Evolutionary conservation across 1,140 invertebrate species (phyloP).

Genomic region (Brachionus rubens): DNA sequence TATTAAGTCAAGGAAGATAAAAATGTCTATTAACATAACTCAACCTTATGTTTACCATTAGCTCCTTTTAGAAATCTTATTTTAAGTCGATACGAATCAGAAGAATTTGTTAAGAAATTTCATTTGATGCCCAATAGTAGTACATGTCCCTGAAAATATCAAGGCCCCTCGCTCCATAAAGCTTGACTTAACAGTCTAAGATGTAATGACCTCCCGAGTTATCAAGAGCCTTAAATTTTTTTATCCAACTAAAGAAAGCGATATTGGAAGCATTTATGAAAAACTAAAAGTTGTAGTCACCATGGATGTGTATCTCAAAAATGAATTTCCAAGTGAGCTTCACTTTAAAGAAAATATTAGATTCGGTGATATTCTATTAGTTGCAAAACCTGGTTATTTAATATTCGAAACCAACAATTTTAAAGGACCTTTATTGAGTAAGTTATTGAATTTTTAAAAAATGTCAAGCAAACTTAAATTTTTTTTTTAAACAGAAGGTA

Average conservation of each 20-base stretch:
- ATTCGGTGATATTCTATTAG: conserved; percentile 54
- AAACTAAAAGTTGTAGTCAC: conserved; percentile 58
- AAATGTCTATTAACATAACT: too few species aligned
- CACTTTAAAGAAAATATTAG: conserved; percentile 66
- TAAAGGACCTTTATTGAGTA: conserved; percentile 64
- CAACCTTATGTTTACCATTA: too few species aligned
- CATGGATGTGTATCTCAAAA: conserved; percentile 65
- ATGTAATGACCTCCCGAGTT: conserved; percentile 20
- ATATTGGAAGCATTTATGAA: conserved; percentile 62
- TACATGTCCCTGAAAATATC: too few species aligned
- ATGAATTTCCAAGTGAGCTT: conserved; percentile 64
- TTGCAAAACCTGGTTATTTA: conserved; percentile 51
- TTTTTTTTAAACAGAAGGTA: conserved; percentile 60
- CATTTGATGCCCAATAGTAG: too few species aligned
- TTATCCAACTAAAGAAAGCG: conserved; percentile 59
- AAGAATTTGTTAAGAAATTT: too few species aligned
- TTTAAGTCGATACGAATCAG: too few species aligned
- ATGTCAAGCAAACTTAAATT: conserved; percentile 52
- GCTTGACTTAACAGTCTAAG: too few species aligned
- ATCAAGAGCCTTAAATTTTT: conserved; percentile 62
- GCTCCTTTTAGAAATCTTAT: too few species aligned
- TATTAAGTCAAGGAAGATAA: too few species aligned
- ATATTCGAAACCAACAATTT: conserved; percentile 35
- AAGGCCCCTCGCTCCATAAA: too few species aligned
- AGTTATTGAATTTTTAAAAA: conserved; percentile 50